Evolutionary conservation across 1,140 invertebrate genomes (phyloP).

Genomic region (Octopus sinensis): DNA sequence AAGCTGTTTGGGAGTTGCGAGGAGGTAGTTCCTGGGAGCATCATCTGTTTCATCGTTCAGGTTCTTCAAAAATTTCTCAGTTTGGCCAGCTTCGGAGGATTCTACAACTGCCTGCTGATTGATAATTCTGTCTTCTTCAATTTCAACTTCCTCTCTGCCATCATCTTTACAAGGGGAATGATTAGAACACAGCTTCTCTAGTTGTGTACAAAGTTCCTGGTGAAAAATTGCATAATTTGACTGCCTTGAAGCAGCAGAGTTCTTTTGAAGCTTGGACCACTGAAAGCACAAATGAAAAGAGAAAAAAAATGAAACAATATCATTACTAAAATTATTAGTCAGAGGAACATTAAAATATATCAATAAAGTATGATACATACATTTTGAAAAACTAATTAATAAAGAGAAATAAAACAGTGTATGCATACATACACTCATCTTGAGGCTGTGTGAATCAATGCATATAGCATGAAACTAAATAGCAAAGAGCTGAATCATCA

Average conservation of each 20-base stretch:
- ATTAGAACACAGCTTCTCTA: not conserved
- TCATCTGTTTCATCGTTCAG: not conserved
- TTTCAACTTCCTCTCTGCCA: not conserved
- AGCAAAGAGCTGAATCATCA: no score
- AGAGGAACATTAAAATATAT: no score
- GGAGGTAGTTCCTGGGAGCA: not conserved
- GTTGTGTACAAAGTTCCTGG: not conserved
- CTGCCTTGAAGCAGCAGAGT: not conserved
- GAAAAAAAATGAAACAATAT: not conserved
- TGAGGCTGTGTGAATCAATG: no score
- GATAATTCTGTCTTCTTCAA: no score
- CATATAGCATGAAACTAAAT: no score
- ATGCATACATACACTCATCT: no score
- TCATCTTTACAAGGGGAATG: not conserved
- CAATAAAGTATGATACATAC: no score
- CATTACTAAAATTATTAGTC: no score
- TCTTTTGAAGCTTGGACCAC: slow-evolving; percentile 2
- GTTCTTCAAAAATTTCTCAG: not conserved
- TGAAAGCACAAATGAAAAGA: not conserved
- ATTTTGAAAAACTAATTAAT: no score
- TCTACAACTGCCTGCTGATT: no score
- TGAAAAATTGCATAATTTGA: slow-evolving; percentile 10
- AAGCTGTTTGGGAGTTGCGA: not conserved
- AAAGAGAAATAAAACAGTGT: no score
- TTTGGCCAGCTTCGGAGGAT: no score